A percentile compares a stretch with the other conserved stretches of the same genome.
Conservation (phyloP, 2,797 vertebrate genomes). For the Orestias chungarensis region DNA sequence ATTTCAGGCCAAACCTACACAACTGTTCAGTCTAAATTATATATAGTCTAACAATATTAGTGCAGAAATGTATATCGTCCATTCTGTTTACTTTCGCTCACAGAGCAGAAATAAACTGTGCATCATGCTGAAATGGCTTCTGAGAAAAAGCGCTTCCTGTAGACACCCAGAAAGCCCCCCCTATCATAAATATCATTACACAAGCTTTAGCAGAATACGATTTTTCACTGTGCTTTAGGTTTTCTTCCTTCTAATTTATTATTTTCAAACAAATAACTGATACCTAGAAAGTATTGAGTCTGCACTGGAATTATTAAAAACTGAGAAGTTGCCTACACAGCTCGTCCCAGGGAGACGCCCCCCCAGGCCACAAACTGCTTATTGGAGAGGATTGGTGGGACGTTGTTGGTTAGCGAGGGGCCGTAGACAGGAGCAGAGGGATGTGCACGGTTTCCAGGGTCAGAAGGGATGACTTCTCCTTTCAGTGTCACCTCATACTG, state of each 20-base stretch:
- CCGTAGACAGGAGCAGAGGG: slow-evolving; percentile 44
- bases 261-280: slow-evolving; percentile 62
- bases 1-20: not conserved
- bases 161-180: slow-evolving; percentile 52
- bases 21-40: not conserved
- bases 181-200: slow-evolving; percentile 73
- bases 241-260: slow-evolving; percentile 34
- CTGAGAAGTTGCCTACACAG: slow-evolving; percentile 85
- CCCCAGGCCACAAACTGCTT: slow-evolving; percentile 95
- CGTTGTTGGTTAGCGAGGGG: slow-evolving; percentile 60
- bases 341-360: slow-evolving; percentile 88
- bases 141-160: slow-evolving; percentile 54
- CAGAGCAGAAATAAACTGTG: slow-evolving; percentile 54
- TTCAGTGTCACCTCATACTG: slow-evolving; percentile 92
- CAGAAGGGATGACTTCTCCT: slow-evolving; percentile 76
- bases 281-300: slow-evolving; percentile 28
- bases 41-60: too few species aligned
- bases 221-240: slow-evolving; percentile 24
- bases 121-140: slow-evolving; percentile 63
- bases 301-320: slow-evolving; percentile 40
- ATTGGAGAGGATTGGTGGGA: slow-evolving; percentile 93
- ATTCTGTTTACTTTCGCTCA: slow-evolving; percentile 20
- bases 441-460: slow-evolving; percentile 46
- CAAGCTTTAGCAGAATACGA: slow-evolving; percentile 54
- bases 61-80: slow-evolving; percentile 16